These are phyloP conservation scores for Hydraecia micacea DNA, from an alignment of 2,888 invertebrate species.

Conservation along the genomic window DNA sequence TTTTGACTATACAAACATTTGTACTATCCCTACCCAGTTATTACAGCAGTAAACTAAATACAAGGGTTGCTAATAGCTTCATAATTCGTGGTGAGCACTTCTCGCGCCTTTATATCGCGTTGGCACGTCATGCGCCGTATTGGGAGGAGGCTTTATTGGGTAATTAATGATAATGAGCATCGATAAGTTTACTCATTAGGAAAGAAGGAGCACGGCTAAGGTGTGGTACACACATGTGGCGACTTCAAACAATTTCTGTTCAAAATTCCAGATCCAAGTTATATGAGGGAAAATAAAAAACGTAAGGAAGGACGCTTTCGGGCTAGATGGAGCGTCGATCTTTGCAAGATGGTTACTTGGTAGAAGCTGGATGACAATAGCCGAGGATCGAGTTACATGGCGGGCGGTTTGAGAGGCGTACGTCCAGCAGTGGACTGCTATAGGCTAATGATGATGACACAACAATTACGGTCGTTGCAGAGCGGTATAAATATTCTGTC, in stretches of 20 bases:
- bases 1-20: slow-evolving; percentile 23
- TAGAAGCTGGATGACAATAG: not conserved
- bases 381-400: not conserved
- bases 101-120: slow-evolving; percentile 46
- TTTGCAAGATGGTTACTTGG: not conserved
- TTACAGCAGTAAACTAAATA: slow-evolving; percentile 57
- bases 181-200: slow-evolving; percentile 35
- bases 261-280: not conserved
- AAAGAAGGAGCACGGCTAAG: not conserved
- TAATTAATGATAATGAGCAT: slow-evolving; percentile 28
- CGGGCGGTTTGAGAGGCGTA: not conserved
- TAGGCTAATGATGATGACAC: not conserved
- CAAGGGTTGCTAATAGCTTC: slow-evolving; percentile 61
- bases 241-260: not conserved
- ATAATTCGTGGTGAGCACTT: slow-evolving; percentile 60
- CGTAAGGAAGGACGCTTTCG: not conserved
- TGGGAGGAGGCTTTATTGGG: slow-evolving; percentile 5
- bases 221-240: not conserved
- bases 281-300: not conserved
- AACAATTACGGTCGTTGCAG: no score
- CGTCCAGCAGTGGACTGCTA: not conserved
- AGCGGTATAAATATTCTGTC: not conserved
- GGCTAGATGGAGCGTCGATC: not conserved
- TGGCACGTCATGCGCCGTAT: slow-evolving; percentile 55
- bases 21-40: slow-evolving; percentile 41